Evolutionary conservation across 2,113 vertebrate genomes (phyloP).

Genomic region (Toxotes chatareus): DNA sequence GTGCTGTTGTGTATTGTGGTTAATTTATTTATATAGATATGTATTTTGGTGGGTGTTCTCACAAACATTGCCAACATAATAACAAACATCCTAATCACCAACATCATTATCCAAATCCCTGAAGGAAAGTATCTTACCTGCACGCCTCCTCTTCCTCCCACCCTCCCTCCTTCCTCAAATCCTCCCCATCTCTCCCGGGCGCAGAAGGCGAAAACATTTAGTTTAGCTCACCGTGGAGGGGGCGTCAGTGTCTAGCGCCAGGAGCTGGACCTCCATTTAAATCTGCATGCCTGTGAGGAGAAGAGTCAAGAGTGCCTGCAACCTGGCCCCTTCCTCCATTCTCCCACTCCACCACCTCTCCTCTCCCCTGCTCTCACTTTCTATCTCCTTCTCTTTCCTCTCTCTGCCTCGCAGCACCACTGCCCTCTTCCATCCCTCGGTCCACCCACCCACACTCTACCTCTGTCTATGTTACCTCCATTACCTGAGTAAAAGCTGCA

Average conservation of each 20-base stretch:
- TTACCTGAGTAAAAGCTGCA: constrained; percentile 73
- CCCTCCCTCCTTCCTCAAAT: constrained; percentile 48
- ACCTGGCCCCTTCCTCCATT: constrained; percentile 30
- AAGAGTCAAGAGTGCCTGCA: constrained; percentile 64
- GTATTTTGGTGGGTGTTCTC: constrained; percentile 53
- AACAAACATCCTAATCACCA: constrained; percentile 78
- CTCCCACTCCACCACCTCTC: constrained; percentile 25
- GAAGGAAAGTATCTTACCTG: constrained; percentile 59
- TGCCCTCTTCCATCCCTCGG: constrained; percentile 51
- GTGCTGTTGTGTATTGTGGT: constrained; percentile 40
- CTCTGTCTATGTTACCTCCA: constrained; percentile 63
- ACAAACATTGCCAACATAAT: constrained; percentile 66
- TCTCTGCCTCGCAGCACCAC: constrained; percentile 39
- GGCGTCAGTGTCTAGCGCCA: constrained; percentile 51
- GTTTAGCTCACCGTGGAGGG: constrained; percentile 59
- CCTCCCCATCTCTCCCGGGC: constrained; percentile 45
- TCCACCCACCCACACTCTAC: constrained; percentile 63
- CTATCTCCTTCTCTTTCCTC: constrained; percentile 31
- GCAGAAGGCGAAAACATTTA: constrained; percentile 49
- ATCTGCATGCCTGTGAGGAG: constrained; percentile 58
- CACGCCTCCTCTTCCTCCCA: constrained; percentile 39
- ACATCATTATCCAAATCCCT: constrained; percentile 77
- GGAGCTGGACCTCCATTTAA: constrained; percentile 71
- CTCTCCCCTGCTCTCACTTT: constrained; percentile 16
- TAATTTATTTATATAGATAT: constrained; percentile 66